A percentile compares a stretch with the other conserved stretches of the same genome.
Evolutionary conservation across 2,888 invertebrate genomes (phyloP).

Genomic region (Meta bourneti): DNA sequence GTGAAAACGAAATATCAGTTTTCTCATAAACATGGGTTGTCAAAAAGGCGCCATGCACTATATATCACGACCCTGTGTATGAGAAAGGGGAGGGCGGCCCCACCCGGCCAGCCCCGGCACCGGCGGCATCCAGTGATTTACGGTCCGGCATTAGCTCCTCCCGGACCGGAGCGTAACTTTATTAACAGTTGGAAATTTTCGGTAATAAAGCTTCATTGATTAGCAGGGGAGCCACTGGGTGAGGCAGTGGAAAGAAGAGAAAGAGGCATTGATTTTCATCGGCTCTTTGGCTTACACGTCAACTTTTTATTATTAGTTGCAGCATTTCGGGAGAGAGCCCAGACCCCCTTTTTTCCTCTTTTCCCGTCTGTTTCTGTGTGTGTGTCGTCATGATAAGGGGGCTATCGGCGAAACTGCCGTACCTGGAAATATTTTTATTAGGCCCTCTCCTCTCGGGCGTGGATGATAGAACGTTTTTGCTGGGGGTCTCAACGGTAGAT

Average conservation of each 20-base stretch:
- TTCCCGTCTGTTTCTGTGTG: constrained; percentile 29
- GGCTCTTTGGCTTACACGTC: constrained; percentile 25
- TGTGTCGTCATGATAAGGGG: constrained; percentile 52
- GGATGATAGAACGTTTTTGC: constrained; percentile 46
- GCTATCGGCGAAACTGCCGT: constrained; percentile 47
- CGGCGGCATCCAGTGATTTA: constrained; percentile 41
- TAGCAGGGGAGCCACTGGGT: constrained; percentile 27
- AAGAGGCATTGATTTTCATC: constrained; percentile 57
- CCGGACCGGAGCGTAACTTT: constrained; percentile 61
- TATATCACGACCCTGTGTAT: constrained; percentile 48
- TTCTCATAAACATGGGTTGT: constrained; percentile 66
- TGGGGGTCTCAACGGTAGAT: constrained; percentile 7
- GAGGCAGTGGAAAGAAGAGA: constrained; percentile 1
- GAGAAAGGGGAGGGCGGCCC: constrained; percentile 25
- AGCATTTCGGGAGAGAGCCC: background rate
- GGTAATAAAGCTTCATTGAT: constrained; percentile 74
- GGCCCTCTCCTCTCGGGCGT: constrained; percentile 35
- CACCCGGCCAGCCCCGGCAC: background rate
- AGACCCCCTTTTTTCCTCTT: constrained; percentile 17
- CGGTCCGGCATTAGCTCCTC: constrained; percentile 55
- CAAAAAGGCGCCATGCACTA: constrained; percentile 66
- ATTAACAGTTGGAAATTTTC: constrained; percentile 73
- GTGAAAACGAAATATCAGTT: constrained; percentile 67
- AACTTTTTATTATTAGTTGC: constrained; percentile 14
- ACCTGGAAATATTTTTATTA: constrained; percentile 60